phyloP scores from a whole-genome alignment of 2,888 invertebrate genomes.

The Sphaerophoria taeniata region DNA sequence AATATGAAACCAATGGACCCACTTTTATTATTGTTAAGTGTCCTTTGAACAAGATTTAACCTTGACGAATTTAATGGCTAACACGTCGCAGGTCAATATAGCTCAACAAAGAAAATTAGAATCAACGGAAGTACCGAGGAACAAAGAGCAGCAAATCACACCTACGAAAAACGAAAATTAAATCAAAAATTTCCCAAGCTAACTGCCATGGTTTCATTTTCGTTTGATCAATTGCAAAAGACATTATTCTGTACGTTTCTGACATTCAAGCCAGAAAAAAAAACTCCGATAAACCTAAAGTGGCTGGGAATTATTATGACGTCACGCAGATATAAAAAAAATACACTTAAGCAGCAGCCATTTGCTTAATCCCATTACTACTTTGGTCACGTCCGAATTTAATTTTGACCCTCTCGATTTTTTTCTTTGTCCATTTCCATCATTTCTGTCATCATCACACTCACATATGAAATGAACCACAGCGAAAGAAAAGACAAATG shows the following conservation, averaged over 20 bases:
- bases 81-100: too few species aligned
- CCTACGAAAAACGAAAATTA: too few species aligned
- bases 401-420: constrained; percentile 47
- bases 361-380: constrained; percentile 60
- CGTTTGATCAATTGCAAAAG: too few species aligned
- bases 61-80: too few species aligned
- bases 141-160: too few species aligned
- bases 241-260: neutral
- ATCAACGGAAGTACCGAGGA: too few species aligned
- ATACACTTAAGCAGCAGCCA: neutral
- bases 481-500: constrained; percentile 15
- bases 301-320: constrained; percentile 19
- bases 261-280: neutral
- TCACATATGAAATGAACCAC: neutral
- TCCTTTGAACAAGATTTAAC: too few species aligned
- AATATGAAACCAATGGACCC: too few species aligned
- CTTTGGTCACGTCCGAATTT: constrained; percentile 70
- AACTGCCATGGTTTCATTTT: too few species aligned
- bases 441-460: constrained; percentile 14
- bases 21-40: too few species aligned
- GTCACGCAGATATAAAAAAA: neutral
- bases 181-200: too few species aligned
- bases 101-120: too few species aligned
- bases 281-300: neutral
- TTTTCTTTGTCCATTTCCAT: neutral